phyloP scores from a whole-genome alignment of 2,113 vertebrate species.

The Camelus bactrianus region DNA sequence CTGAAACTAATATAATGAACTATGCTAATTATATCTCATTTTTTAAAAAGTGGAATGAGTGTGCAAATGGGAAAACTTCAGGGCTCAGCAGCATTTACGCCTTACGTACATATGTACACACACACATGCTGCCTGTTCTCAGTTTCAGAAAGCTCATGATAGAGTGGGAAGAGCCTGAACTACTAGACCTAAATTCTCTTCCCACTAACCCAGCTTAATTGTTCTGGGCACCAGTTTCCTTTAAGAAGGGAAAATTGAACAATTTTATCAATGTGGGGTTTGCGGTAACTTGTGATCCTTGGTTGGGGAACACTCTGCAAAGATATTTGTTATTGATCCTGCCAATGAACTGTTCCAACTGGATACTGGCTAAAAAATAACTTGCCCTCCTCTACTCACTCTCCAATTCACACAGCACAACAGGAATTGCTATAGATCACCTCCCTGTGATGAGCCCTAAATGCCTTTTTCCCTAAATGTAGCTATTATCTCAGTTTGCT shows the following conservation, averaged over 20 bases:
- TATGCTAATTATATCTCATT: neutral
- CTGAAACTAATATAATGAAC: neutral
- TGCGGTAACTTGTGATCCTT: neutral
- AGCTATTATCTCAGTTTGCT: neutral
- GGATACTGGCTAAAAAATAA: neutral
- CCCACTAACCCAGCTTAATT: neutral
- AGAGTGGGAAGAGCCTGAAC: neutral
- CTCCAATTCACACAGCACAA: neutral
- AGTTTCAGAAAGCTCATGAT: neutral
- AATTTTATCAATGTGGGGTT: neutral
- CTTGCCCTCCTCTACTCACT: neutral
- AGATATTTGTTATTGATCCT: neutral
- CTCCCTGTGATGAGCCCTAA: neutral
- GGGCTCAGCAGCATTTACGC: neutral
- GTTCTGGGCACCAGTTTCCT: neutral
- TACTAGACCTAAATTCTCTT: neutral
- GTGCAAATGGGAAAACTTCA: neutral
- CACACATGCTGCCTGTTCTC: neutral
- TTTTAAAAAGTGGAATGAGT: neutral
- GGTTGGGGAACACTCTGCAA: neutral
- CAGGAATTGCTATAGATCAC: neutral
- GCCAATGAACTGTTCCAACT: neutral
- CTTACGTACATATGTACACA: neutral
- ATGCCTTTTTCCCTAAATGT: neutral
- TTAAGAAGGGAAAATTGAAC: neutral